Evolutionary conservation across 2,113 vertebrate species (phyloP).

Genomic region (Eidolon helvum): DNA sequence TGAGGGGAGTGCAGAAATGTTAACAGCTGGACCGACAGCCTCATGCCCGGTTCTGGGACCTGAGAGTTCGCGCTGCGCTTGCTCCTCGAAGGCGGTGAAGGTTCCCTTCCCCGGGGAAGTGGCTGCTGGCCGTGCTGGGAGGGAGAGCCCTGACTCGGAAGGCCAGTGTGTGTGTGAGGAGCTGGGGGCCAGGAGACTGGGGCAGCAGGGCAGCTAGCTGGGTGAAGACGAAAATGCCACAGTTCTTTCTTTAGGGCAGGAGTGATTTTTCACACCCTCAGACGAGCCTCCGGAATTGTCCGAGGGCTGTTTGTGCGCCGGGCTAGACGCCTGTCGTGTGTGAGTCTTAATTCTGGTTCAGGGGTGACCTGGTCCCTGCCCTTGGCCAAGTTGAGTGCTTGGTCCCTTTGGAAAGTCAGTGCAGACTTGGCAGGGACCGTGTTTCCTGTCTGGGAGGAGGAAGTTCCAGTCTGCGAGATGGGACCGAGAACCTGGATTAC

Average conservation of each 20-base stretch:
- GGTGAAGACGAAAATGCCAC: not conserved
- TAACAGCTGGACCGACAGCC: not conserved
- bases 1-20: not conserved
- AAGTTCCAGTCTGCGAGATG: slow-evolving; percentile 2
- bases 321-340: not conserved
- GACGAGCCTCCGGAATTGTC: not conserved
- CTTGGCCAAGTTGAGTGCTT: not conserved
- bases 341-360: not conserved
- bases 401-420: not conserved
- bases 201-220: not conserved
- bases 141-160: not conserved
- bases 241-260: not conserved
- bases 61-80: not conserved
- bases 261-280: not conserved
- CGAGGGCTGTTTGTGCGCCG: not conserved
- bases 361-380: not conserved
- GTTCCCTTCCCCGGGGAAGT: not conserved
- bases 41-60: not conserved
- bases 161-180: not conserved
- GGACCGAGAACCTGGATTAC: slow-evolving; percentile 30
- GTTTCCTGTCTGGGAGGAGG: not conserved
- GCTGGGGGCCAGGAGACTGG: not conserved
- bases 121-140: not conserved
- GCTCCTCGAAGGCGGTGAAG: not conserved
- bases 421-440: not conserved